Evolutionary conservation across 2,113 vertebrate species (phyloP), one percentile per base, ranked within the genome.

Genomic region (Sprattus sprattus): DNA sequence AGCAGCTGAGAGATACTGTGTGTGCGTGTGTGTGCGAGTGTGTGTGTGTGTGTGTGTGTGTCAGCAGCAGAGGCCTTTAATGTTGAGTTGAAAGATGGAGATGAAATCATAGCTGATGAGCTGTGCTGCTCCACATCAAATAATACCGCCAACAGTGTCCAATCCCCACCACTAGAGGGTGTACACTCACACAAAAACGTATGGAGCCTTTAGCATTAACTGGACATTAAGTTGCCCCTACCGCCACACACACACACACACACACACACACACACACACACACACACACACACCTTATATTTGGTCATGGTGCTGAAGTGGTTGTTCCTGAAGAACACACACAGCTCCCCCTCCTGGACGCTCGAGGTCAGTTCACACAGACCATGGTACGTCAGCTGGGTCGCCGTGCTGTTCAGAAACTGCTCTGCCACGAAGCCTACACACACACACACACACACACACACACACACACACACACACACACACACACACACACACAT

Each of bases 231-330:
- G 52, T 15, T 54, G 52, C 52, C 52, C 16, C 16, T 4, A 54
- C 52, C 16, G 52, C 52, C 16, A 52, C 64, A 71, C 64, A 13
- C 25, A 71, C 64, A 71, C 64, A 71, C 60, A 67, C 60, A 67
- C 54, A 64, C n/a, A 8, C 64, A 0, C n/a, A 67, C 64, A 67
- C 8, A 32, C 25, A 13, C 25, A 28, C 64, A 71, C n/a, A 71
- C 64, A 15, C 47, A 87, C 87, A 25, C 18, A 52, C 87, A 85
- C 94, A 99, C 98, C 98, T 99, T 97, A 92, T 97, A 96, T 93
- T 99, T 99, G 93, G 97, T 99, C 98, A 99, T 99, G 93, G 98
- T 99, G 95, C 98, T 99, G 92, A 99, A 99, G 95, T 99, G 98
- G 95, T 99, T 99, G 93, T 99, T 99, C 93, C 98, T 97, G 94